These are phyloP conservation scores for Catajapyx aquilonaris DNA, from an alignment of 1,140 invertebrate species.

Conservation along the genomic window DNA sequence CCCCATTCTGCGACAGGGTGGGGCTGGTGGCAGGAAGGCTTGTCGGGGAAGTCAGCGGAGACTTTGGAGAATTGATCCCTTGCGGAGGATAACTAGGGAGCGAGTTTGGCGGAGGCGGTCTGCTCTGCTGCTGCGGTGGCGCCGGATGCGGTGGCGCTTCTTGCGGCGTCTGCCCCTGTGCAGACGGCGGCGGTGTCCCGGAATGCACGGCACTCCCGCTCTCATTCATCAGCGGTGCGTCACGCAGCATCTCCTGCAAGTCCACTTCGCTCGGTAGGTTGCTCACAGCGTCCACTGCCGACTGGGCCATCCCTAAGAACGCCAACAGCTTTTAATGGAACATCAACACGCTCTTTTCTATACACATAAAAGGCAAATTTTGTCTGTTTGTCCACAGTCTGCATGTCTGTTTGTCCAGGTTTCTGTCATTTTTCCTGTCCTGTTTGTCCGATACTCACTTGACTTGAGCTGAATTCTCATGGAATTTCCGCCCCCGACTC, in stretches of 20 bases:
- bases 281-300: slow-evolving; percentile 5
- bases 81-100: slow-evolving; percentile 8
- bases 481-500: too few species aligned
- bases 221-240: slow-evolving; percentile 55
- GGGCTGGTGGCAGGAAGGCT: slow-evolving; percentile 22
- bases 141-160: neutral
- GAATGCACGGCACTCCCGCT: slow-evolving; percentile 51
- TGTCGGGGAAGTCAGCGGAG: slow-evolving; percentile 19
- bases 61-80: slow-evolving; percentile 7
- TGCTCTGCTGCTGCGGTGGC: slow-evolving; percentile 20
- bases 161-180: slow-evolving; percentile 14
- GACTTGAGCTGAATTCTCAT: too few species aligned
- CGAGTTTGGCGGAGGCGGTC: slow-evolving; percentile 8
- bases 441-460: too few species aligned
- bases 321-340: slow-evolving; percentile 1
- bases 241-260: slow-evolving; percentile 72
- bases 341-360: slow-evolving; percentile 1
- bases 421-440: slow-evolving; percentile 4
- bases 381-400: slow-evolving; percentile 13
- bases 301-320: slow-evolving; percentile 7
- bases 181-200: slow-evolving; percentile 28
- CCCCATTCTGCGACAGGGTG: slow-evolving; percentile 32
- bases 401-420: slow-evolving; percentile 8
- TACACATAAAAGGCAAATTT: neutral
- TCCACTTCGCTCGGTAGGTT: slow-evolving; percentile 34